Evolutionary conservation across 1,140 invertebrate genomes (phyloP), one percentile per base, ranked within the genome.

Genomic region (Papilio helenus): DNA sequence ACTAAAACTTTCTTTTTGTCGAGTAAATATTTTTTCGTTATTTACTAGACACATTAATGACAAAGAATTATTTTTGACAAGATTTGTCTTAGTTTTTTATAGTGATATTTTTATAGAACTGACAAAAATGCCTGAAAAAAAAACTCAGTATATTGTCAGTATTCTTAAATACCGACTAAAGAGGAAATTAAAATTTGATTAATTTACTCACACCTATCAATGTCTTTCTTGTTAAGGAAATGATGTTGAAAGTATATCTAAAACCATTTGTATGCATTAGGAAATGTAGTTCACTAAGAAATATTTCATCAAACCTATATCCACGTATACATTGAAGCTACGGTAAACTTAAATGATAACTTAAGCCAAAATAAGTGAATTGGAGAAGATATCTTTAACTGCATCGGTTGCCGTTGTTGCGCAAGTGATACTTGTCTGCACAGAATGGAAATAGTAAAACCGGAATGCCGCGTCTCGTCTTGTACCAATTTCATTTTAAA

Each of bases 381-480:
- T 68, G 26, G 61, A 26, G 58, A 10, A 65, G 61, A 68, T 68
- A 42, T 73, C 80, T 72, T 85, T 81, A 87, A 85, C 81, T 82
- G 82, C 81, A 85, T 83, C 76, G 79, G 80, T 79, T 77, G 79
- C 80, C 80, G 81, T 84, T 80, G 83, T 81, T 82, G 72, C 80
- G 81, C 83, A 85, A 88, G 87, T 85, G 82, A 87, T 87, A 85
- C 80, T 83, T 84, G 82, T 85, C 81, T 83, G 84, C 65, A 80
- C 73, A 81, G 83, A 86, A 84, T 86, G 82, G 82, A 85, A 88
- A 87, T 86, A 85, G 81, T 86, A 85, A 80, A 84, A 80, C 81
- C 61, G 78, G 74, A 80, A 80, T 72, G 73, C 76, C 65, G 79
- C 79, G 72, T 80, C 80, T 79, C 16, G 51, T 76, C 74, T 76